Evolutionary conservation across 2,888 invertebrate genomes (phyloP).

Genomic region (Drosophila mimetica): DNA sequence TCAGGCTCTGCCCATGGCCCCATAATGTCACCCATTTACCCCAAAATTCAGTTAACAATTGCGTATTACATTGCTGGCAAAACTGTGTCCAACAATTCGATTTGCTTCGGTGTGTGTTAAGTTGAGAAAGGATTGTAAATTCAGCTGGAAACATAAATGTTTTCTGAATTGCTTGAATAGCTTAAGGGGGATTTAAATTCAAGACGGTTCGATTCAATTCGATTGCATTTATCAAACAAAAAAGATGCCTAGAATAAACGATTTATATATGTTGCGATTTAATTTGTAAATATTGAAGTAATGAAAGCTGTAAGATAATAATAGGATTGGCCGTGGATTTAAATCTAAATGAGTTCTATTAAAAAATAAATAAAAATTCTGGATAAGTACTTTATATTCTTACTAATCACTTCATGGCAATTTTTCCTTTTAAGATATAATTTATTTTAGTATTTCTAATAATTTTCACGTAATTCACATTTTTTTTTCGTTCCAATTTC

Average conservation of each 20-base stretch:
- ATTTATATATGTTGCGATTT: not conserved
- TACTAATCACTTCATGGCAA: too few species aligned
- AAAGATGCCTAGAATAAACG: not conserved
- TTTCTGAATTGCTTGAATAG: slow-evolving; percentile 15
- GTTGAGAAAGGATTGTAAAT: slow-evolving; percentile 17
- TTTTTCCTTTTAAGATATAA: too few species aligned
- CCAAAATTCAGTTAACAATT: slow-evolving; percentile 66
- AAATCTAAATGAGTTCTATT: too few species aligned
- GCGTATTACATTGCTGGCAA: slow-evolving; percentile 58
- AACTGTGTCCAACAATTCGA: slow-evolving; percentile 26
- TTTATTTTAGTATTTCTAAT: too few species aligned
- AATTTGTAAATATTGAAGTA: not conserved
- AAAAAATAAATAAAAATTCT: too few species aligned
- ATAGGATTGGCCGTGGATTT: not conserved
- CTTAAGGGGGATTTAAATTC: not conserved
- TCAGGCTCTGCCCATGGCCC: slow-evolving; percentile 14
- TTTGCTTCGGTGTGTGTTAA: slow-evolving; percentile 2
- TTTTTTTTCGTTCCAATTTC: too few species aligned
- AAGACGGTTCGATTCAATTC: not conserved
- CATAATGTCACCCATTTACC: slow-evolving; percentile 42
- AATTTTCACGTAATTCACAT: too few species aligned
- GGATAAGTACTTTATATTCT: too few species aligned
- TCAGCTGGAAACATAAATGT: slow-evolving; percentile 35
- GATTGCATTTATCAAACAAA: too few species aligned
- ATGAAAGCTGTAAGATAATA: not conserved